Conservation (phyloP, 2,797 vertebrate species). For the Trachops cirrhosus region DNA sequence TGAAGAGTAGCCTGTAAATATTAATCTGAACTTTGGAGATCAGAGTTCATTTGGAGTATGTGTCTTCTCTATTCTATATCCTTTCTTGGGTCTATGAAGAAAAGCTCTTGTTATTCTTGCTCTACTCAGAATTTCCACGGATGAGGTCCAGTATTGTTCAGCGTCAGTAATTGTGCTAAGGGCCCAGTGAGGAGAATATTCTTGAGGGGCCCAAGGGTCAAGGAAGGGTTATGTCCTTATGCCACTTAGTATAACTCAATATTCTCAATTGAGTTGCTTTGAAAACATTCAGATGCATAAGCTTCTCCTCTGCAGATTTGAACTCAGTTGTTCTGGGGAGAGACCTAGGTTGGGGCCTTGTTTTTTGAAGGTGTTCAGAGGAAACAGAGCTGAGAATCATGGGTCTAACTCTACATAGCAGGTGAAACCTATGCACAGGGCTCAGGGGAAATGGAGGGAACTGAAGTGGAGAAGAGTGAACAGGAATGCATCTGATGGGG, state of each 20-base stretch:
- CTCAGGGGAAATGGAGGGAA: not conserved
- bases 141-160: not conserved
- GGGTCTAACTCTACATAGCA: not conserved
- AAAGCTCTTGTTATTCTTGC: not conserved
- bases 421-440: not conserved
- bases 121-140: not conserved
- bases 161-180: too few relatives aligned
- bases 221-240: not conserved
- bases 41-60: not conserved
- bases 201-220: not conserved
- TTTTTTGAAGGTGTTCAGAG: not conserved
- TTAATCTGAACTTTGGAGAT: not conserved
- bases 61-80: not conserved
- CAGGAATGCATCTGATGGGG: not conserved
- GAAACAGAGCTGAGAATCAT: not conserved
- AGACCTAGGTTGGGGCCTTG: not conserved
- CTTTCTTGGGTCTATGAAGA: not conserved
- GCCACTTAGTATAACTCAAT: not conserved
- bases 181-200: not conserved
- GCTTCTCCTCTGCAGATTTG: not conserved
- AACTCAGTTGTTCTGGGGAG: not conserved
- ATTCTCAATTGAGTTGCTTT: not conserved
- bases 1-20: not conserved
- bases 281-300: not conserved
- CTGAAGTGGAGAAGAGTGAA: not conserved